These are phyloP conservation scores for Siphamia tubifer DNA, from an alignment of 2,113 vertebrate species.

Conservation along the genomic window DNA sequence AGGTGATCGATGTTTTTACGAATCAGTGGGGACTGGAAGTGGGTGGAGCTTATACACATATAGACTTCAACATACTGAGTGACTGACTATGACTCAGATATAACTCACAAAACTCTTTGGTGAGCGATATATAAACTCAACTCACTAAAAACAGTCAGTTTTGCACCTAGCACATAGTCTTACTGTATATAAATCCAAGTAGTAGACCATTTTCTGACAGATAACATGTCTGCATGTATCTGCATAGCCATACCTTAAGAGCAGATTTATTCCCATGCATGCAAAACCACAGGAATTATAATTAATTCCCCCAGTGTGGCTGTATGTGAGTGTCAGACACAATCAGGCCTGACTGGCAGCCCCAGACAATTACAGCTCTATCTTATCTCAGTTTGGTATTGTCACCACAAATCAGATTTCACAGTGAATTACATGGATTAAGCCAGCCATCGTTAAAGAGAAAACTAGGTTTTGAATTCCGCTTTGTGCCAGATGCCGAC, in stretches of 20 bases:
- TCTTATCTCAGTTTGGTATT: slow-evolving; percentile 38
- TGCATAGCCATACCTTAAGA: too few species aligned
- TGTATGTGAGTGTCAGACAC: not conserved
- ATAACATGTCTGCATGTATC: too few species aligned
- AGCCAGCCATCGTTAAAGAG: not conserved
- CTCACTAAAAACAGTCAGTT: not conserved
- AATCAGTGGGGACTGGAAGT: too few species aligned
- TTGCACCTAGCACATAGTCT: too few species aligned
- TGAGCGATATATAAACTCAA: too few species aligned
- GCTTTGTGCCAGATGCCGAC: not conserved
- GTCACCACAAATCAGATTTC: slow-evolving; percentile 59
- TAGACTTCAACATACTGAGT: too few species aligned
- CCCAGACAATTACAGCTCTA: slow-evolving; percentile 33
- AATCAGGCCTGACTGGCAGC: slow-evolving; percentile 16
- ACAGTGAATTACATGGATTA: slow-evolving; percentile 48
- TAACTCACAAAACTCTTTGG: too few species aligned
- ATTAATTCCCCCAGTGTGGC: slow-evolving; percentile 14
- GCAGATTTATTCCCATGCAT: not conserved
- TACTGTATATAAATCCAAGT: too few species aligned
- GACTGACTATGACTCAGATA: too few species aligned
- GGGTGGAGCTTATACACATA: too few species aligned
- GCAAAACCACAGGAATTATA: not conserved
- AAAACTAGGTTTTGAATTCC: slow-evolving; percentile 11
- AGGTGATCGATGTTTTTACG: too few species aligned
- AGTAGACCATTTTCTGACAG: too few species aligned